Base-by-base conservation (phyloP, 2,888 invertebrate genomes). In the Muscina levida region DNA sequence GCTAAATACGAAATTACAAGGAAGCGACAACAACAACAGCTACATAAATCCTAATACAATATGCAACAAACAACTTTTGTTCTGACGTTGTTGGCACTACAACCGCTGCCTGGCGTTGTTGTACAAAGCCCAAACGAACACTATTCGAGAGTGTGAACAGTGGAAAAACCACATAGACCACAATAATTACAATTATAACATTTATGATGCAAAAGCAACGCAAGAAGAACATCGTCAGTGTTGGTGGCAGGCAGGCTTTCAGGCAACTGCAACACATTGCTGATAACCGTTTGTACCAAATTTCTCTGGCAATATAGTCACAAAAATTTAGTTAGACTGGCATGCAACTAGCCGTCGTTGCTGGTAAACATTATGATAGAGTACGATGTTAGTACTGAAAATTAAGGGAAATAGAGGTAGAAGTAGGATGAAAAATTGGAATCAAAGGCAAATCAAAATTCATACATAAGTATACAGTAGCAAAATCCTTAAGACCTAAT, bases 101-200 rank as follows among this genome's bases (percentile, higher is more conserved):
- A 6, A 17, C 5, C 44, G 51, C 22, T 56, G 37, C 15, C 10
- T 70, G 39, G n/a, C 2, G 42, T 72, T 46, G 5, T 39, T 59
- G 22, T n/a, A 72, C n/a, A 65, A 26, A 22, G 19, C 26, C n/a
- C 51, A 19, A 37, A n/a, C n/a, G n/a, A 72, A 56, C 22, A 77
- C 19, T n/a, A 10, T 51, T 5, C 68, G 53, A 48, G 53, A 68
- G 59, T 73, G 56, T 57, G 73, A 73, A 66, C 19, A 57, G 19
- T 53, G 53, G 24, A 46, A 66, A 67, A 73, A 46, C 70, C 73
- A 37, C 53, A 73, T 4, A 73, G 59, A 72, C 77, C 77, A 62
- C 71, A 74, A 74, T 73, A 76, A 74, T 67, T 72, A 62, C 73
- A 73, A 77, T 71, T 62, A 70, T 57, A 77, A 71, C 57, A 67